These are phyloP conservation scores for Synergus gifuensis DNA, from an alignment of 2,888 invertebrate species.

Conservation along the genomic window DNA sequence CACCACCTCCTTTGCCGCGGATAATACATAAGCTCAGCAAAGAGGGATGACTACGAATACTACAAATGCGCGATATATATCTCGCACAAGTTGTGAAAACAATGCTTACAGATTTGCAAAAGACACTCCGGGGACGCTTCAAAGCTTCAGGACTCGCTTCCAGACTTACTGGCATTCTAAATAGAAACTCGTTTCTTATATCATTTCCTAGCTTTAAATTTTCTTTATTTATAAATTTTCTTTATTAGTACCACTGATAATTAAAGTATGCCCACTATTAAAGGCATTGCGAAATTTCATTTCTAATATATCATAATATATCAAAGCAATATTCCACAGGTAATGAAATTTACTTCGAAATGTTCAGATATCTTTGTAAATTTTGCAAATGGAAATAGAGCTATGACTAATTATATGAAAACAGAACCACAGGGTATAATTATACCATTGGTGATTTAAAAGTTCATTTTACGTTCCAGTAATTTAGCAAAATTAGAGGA, in stretches of 20 bases:
- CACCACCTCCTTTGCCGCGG: background rate
- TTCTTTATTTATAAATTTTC: too few relatives aligned
- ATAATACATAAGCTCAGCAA: constrained; percentile 30
- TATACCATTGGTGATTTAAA: background rate
- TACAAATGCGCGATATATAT: constrained; percentile 26
- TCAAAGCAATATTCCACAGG: background rate
- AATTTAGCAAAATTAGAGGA: background rate
- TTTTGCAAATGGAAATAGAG: background rate
- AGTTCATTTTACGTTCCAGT: background rate
- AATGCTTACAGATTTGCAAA: constrained; percentile 32
- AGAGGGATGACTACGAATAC: constrained; percentile 14
- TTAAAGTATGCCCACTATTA: background rate
- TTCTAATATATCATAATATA: background rate
- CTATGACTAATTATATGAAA: background rate
- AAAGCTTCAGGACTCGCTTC: constrained; percentile 15
- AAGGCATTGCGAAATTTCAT: background rate
- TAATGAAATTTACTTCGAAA: background rate
- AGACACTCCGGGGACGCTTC: constrained; percentile 22
- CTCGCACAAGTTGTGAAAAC: constrained; percentile 29
- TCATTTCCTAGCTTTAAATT: background rate
- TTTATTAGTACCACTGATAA: too few relatives aligned
- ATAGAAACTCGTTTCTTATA: background rate
- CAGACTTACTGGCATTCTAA: background rate
- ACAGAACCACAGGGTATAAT: background rate
- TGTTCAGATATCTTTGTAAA: background rate